Base-by-base conservation (phyloP, 2,113 vertebrate genomes). In the Clupea harengus region DNA sequence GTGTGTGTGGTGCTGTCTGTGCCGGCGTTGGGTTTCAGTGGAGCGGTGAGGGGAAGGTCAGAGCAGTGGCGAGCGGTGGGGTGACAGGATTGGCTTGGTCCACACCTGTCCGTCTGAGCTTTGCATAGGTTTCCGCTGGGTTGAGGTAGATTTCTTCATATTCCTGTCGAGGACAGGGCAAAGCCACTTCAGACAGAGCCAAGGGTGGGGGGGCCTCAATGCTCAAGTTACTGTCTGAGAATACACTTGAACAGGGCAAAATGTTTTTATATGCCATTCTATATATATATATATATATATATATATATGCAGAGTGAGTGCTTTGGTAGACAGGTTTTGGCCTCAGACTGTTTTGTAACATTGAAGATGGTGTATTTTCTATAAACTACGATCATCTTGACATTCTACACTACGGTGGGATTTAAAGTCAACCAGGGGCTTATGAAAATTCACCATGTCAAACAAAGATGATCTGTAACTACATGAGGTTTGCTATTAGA, bases 91-190 rank as follows among this genome's bases (percentile, higher is more conserved):
- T 78, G 72, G 72, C 72, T 78, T 78, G 25, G 72, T 78, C 72
- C 72, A 78, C 72, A 78, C 72, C 72, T 78, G 28, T 78, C 72
- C 13, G 13, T 32, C 72, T 78, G 72, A 78, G 72, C 32, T 32
- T 78, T 78, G 72, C 72, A 78, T 78, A 78, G 72, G 28, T 32
- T 72, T 78, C 28, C 28, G 13, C 72, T 72, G 64, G 32, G 28
- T 28, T 78, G 72, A 78, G 72, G 72, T 78, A 78, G 72, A 44
- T 78, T 78, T 39, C 28, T 78, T 78, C 72, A 78, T 78, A 28
- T 78, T 78, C 72, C 72, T 78, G 72, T 78, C 28, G 2, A 18
- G 72, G 28, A 78, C 11, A 78, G 25, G 54, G 54, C 54, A 60
- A 22, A 60, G 54, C 18, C 18, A 20, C 20, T 22, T 60, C 4